Evolutionary conservation across 2,888 invertebrate genomes (phyloP), one percentile per base, ranked within the genome.

Genomic region (Lithophane leautieri): DNA sequence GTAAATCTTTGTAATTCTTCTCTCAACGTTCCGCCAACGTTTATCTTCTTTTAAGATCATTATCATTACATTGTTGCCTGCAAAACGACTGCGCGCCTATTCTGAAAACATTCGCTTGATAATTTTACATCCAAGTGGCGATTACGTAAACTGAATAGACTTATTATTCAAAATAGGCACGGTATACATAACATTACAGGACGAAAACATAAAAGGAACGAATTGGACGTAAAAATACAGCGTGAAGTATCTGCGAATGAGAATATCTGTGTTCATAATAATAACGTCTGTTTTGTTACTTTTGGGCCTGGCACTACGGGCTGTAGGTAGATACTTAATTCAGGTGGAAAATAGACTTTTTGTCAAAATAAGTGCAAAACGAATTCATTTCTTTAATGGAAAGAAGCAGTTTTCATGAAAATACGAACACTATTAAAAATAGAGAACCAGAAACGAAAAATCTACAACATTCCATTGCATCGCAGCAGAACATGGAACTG

Each of bases 141-240:
- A 85, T 83, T 78, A 83, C 82, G 78, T 78, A 81, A 78, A 85
- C 79, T 74, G 68, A 78, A 86, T 85, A 79, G 78, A 82, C 82
- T 83, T 88, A 88, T 87, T 88, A 87, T 86, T 83, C 88, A 83
- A 85, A 87, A 83, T 85, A 86, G 83, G 81, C 72, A 74, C 75
- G 60, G 75, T 85, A 73, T 83, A 82, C 83, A 88, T 82, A 77
- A 82, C 88, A 83, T 86, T 88, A 86, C 76, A 70, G 71, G 67
- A 79, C 47, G 69, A 82, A 78, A 75, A 78, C 79, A 79, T 86
- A 80, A 84, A 80, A 82, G 76, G 58, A 72, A 87, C 75, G 73
- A 69, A 79, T 81, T 83, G 70, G 70, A 81, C 77, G 76, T 76
- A 75, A 81, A 82, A 86, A 86, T 82, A 83, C 74, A 70, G 83